Conservation (phyloP, 2,797 vertebrate species). For the Darevskia nairensis region DNA sequence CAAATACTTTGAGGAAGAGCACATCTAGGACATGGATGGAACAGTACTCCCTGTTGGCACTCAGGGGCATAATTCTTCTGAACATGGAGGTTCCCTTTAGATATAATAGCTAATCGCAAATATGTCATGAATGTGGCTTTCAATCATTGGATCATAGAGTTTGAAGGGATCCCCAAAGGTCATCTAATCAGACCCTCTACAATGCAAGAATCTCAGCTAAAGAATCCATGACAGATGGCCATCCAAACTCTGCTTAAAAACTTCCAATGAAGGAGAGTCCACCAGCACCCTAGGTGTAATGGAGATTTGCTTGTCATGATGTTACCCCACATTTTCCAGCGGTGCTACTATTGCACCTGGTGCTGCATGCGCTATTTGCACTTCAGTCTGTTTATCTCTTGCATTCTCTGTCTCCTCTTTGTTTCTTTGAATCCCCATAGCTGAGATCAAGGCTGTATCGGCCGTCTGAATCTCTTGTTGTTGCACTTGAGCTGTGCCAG, state of each 20-base stretch:
- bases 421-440: constrained; percentile 44
- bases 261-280: too few species aligned
- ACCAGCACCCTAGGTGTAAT: too few species aligned
- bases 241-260: too few species aligned
- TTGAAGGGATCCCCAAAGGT: too few species aligned
- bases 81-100: not conserved
- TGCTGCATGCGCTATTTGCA: constrained; percentile 38
- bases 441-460: constrained; percentile 66
- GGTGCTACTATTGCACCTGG: constrained; percentile 18
- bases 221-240: too few species aligned
- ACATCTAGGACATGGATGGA: not conserved
- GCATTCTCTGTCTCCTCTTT: constrained; percentile 55
- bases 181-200: too few species aligned
- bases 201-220: too few species aligned
- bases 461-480: constrained; percentile 59
- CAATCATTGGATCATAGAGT: not conserved
- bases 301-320: not conserved
- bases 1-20: not conserved
- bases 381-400: constrained; percentile 34
- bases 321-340: constrained; percentile 24
- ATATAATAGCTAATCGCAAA: constrained; percentile 19
- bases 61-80: not conserved
- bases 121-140: constrained; percentile 29
- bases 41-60: not conserved
- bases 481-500: constrained; percentile 56